Base-by-base conservation (phyloP, 2,113 vertebrate species). In the Osmerus eperlanus region DNA sequence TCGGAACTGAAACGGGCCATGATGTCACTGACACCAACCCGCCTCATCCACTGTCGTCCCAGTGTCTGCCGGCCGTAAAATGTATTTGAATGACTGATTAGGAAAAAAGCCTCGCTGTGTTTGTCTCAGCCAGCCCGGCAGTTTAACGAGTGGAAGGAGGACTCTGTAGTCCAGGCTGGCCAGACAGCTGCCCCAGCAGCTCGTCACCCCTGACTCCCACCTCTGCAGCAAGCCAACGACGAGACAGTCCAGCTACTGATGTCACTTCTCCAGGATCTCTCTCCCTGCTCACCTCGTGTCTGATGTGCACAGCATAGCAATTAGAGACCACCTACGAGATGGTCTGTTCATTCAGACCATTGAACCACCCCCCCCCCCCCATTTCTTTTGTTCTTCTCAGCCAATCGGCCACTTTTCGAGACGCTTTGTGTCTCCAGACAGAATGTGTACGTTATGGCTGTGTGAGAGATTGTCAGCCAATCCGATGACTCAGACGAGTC, bases 241-340 rank as follows among this genome's bases (percentile, higher is more conserved):
- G 70, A 62, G 68, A 47, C 77, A 76, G 67, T 77, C 66, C 75
- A 73, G 56, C 28, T 3, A n/a, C 74, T 84, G 82, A 86, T 80
- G 81, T 89, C 84, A 85, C 65, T 56, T 70, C 60, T 70, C 67
- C 62, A 47, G 41, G 7, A 47, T 9, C 32, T 6, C 32, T 36
- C 32, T 6, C 32, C 32, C 32, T 68, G 75, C 70, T 83, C 58
- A 74, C 52, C 52, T 76, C 72, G 75, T 60, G 66, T 72, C 77
- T 66, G 70, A 74, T 56, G 67, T 47, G 0, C 0, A 15, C 62
- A 47, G 74, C 63, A 0, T 55, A 65, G 23, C 23, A 53, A 64
- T 73, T 13, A 65, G 63, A 59, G 36, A 72, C 73, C 78, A 47
- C 77, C 63, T 1, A 4, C 36, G 32, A 19, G 64, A 23, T n/a